A percentile compares a stretch with the other conserved stretches of the same genome.
Conservation (phyloP, 2,113 vertebrate genomes). For the Vombatus ursinus region DNA sequence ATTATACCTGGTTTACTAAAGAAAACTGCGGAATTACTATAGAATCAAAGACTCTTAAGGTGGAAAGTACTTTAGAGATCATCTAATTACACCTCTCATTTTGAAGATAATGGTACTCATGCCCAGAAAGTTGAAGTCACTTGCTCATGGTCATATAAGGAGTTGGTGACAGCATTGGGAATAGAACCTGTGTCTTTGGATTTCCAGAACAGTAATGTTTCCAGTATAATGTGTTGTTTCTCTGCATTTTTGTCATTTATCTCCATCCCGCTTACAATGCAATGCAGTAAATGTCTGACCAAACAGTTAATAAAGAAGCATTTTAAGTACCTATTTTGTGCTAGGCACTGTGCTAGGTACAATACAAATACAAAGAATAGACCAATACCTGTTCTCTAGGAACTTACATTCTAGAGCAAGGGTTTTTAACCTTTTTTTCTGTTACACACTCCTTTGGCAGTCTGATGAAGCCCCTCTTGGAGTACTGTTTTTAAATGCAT, state of each 20-base stretch:
- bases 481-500: neutral
- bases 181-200: neutral
- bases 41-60: neutral
- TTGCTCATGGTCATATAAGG: neutral
- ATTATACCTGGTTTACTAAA: neutral
- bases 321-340: neutral
- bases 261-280: neutral
- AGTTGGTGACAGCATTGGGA: neutral
- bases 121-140: neutral
- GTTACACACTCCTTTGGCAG: neutral
- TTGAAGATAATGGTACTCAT: slow-evolving; percentile 2
- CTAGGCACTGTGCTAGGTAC: neutral
- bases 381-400: neutral
- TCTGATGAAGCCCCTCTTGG: neutral
- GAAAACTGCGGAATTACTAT: neutral
- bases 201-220: neutral
- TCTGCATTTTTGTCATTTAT: neutral
- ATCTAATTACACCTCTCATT: slow-evolving; percentile 1
- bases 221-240: neutral
- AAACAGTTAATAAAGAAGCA: neutral
- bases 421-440: neutral
- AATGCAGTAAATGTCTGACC: neutral
- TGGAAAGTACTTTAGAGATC: neutral
- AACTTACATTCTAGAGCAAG: neutral
- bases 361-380: neutral